Percentiles rank a stretch among this genome's conserved stretches.
Conservation (phyloP, 2,888 invertebrate genomes). For the Ischnura elegans region DNA sequence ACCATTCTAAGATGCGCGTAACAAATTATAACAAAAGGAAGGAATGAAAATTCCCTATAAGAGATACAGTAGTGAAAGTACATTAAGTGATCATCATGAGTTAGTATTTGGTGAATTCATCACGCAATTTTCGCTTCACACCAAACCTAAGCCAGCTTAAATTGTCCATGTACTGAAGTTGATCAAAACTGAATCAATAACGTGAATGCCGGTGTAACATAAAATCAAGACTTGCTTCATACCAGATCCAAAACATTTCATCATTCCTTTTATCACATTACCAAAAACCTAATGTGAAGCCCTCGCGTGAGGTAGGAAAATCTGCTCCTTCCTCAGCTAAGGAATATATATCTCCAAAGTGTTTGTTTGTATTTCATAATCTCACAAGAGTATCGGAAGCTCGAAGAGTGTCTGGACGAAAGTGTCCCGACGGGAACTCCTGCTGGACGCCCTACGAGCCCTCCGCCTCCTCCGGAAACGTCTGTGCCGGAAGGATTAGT, state of each 20-base stretch:
- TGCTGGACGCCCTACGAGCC: background rate
- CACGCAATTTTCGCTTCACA: background rate
- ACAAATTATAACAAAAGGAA: too few relatives aligned
- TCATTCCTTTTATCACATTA: background rate
- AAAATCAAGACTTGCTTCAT: too few relatives aligned
- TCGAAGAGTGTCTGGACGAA: background rate
- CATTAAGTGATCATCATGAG: too few relatives aligned
- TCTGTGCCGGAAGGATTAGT: constrained; percentile 28
- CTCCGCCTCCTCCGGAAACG: background rate
- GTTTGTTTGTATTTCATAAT: background rate
- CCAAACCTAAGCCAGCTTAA: background rate
- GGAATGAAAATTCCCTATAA: too few relatives aligned
- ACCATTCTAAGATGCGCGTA: too few relatives aligned
- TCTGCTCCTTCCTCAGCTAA: background rate
- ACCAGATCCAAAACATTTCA: too few relatives aligned
- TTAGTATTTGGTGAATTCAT: too few relatives aligned
- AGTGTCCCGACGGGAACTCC: background rate
- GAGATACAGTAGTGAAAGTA: too few relatives aligned
- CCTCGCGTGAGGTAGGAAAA: background rate
- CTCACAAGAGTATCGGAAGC: background rate
- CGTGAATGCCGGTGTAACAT: too few relatives aligned
- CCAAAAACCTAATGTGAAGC: background rate
- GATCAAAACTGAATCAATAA: too few relatives aligned
- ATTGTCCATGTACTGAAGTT: too few relatives aligned
- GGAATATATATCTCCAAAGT: background rate